Conservation (phyloP, 2,888 invertebrate genomes). For the Panorpa germanica region DNA sequence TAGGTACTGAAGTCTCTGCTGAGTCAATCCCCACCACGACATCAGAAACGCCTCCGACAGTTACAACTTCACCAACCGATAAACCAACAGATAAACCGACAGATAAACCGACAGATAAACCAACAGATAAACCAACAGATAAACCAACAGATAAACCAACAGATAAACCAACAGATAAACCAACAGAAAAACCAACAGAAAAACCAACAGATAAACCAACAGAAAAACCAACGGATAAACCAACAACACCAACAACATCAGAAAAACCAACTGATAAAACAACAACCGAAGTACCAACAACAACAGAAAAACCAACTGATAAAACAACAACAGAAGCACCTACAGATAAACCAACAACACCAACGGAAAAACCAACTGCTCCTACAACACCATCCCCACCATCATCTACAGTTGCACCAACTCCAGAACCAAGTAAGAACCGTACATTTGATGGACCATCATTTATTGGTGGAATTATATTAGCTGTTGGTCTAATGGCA, state of each 20-base stretch:
- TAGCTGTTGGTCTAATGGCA: conserved; percentile 58
- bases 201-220: conserved; percentile 9
- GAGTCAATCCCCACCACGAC: too few relatives aligned
- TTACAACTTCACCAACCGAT: too few relatives aligned
- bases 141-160: too few relatives aligned
- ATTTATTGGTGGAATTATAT: conserved; percentile 70
- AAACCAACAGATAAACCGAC: too few relatives aligned
- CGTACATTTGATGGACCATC: conserved; percentile 54
- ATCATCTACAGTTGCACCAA: conserved; percentile 16
- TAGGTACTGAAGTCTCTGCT: too few relatives aligned
- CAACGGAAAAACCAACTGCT: conserved; percentile 12
- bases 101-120: too few relatives aligned
- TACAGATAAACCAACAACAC: conserved; percentile 13
- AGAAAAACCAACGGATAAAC: conserved; percentile 10
- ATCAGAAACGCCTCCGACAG: too few relatives aligned
- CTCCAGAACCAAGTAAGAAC: conserved; percentile 18
- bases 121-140: too few relatives aligned
- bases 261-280: conserved; percentile 13
- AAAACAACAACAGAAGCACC: conserved; percentile 15
- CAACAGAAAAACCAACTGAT: conserved; percentile 15
- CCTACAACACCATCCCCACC: conserved; percentile 11
- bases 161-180: too few relatives aligned
- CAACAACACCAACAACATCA: conserved; percentile 9
- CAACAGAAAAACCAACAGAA: too few relatives aligned
- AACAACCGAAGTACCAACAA: conserved; percentile 11